These are phyloP conservation scores for Eulemur macaco DNA, from an alignment of 2,113 vertebrate genomes.

Conservation along the genomic window DNA sequence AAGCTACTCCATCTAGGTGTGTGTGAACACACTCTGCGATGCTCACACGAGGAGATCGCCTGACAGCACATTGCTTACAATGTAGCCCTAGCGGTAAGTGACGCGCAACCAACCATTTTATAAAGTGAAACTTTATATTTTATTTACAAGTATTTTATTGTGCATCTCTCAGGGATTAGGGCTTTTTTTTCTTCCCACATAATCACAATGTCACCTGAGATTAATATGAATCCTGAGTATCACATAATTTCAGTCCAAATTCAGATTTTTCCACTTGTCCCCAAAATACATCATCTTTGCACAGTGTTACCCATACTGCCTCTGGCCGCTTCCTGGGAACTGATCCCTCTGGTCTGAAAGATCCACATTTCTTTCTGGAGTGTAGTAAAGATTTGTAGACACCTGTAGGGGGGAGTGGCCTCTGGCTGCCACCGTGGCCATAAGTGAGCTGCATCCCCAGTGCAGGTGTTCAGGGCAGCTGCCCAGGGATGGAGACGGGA, in stretches of 20 bases:
- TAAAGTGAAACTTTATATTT: neutral
- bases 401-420: neutral
- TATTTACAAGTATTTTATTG: neutral
- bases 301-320: neutral
- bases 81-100: neutral
- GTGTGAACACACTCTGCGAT: neutral
- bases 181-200: neutral
- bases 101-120: neutral
- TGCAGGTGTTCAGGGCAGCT: neutral
- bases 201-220: neutral
- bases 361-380: neutral
- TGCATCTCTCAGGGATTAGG: neutral
- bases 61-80: neutral
- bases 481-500: neutral
- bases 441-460: neutral
- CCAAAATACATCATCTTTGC: neutral
- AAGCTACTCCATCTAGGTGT: neutral
- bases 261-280: neutral
- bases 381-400: neutral
- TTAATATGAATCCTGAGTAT: neutral
- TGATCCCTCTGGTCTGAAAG: neutral
- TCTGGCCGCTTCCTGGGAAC: neutral
- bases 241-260: neutral
- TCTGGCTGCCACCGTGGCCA: rapidly evolving
- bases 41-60: neutral